Evolutionary conservation across 2,888 invertebrate species (phyloP).

Genomic region (Drosophila imparisetae): DNA sequence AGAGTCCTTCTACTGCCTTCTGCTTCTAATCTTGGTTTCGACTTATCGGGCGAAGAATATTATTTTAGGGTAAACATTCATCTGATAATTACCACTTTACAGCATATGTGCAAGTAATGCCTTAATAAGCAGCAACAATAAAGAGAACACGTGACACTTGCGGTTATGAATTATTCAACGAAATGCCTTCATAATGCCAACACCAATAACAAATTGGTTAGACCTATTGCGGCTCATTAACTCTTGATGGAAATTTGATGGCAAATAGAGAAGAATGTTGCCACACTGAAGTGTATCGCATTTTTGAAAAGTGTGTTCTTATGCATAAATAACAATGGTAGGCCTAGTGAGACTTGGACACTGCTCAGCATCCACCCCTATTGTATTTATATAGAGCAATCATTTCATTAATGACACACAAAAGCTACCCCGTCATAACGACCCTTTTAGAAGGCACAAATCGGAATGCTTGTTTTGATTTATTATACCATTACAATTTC

Average conservation of each 20-base stretch:
- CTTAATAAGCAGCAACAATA: constrained; percentile 56
- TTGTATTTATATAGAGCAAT: constrained; percentile 57
- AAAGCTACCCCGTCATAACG: constrained; percentile 59
- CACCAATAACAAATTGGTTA: constrained; percentile 66
- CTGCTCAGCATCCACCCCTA: constrained; percentile 65
- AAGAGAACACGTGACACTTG: constrained; percentile 73
- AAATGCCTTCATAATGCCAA: constrained; percentile 30
- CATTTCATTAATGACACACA: constrained; percentile 58
- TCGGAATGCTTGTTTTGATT: constrained; percentile 45
- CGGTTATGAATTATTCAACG: constrained; percentile 62
- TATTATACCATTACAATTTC: constrained; percentile 67
- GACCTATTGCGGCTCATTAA: constrained; percentile 80
- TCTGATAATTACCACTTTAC: constrained; percentile 36
- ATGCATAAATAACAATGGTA: constrained; percentile 17
- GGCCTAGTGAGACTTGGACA: background rate
- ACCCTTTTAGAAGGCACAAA: constrained; percentile 60
- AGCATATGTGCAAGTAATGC: constrained; percentile 71
- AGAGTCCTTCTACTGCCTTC: background rate
- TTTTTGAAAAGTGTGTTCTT: constrained; percentile 30
- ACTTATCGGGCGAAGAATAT: constrained; percentile 1
- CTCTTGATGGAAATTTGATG: constrained; percentile 75
- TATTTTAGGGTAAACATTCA: constrained; percentile 23
- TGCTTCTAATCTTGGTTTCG: background rate
- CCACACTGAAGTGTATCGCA: constrained; percentile 37
- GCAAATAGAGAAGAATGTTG: constrained; percentile 25